phyloP scores from a whole-genome alignment of 2,797 vertebrate species.

The Catostomus latipinnis region DNA sequence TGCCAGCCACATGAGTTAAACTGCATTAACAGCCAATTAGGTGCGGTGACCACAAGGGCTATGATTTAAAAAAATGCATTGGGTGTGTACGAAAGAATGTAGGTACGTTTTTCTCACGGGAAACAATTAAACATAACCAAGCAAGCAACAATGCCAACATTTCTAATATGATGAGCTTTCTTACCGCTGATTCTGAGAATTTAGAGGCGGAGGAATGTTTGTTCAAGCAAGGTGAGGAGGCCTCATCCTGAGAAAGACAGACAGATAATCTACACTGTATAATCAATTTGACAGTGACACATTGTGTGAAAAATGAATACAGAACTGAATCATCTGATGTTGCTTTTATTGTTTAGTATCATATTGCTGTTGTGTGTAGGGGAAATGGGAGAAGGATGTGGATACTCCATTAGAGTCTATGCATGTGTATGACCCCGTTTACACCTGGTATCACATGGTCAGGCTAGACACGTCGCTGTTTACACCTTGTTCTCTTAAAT shows the following conservation, averaged over 20 bases:
- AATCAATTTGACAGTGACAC: too few species aligned
- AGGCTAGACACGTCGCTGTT: too few species aligned
- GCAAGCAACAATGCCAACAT: too few species aligned
- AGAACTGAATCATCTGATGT: too few species aligned
- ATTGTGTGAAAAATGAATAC: too few species aligned
- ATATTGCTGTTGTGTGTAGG: not conserved
- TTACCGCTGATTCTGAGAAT: conserved; percentile 79
- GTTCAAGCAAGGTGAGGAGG: conserved; percentile 67
- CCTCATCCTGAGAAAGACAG: conserved; percentile 68
- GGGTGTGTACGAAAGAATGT: not conserved
- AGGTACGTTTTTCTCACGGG: not conserved
- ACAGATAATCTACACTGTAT: too few species aligned
- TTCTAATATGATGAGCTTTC: conserved; percentile 19
- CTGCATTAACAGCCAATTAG: conserved; percentile 8
- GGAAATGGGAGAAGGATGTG: not conserved
- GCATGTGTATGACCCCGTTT: too few species aligned
- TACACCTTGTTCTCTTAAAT: too few species aligned
- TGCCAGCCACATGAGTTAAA: conserved; percentile 12
- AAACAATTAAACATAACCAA: conserved; percentile 6
- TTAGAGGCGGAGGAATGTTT: conserved; percentile 67
- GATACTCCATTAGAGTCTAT: not conserved
- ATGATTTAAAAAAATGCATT: not conserved
- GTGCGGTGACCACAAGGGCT: conserved; percentile 30
- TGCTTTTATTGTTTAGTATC: too few species aligned
- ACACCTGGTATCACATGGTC: too few species aligned